These are phyloP conservation scores for Eilema depressum DNA, from an alignment of 2,888 invertebrate genomes.

Conservation along the genomic window DNA sequence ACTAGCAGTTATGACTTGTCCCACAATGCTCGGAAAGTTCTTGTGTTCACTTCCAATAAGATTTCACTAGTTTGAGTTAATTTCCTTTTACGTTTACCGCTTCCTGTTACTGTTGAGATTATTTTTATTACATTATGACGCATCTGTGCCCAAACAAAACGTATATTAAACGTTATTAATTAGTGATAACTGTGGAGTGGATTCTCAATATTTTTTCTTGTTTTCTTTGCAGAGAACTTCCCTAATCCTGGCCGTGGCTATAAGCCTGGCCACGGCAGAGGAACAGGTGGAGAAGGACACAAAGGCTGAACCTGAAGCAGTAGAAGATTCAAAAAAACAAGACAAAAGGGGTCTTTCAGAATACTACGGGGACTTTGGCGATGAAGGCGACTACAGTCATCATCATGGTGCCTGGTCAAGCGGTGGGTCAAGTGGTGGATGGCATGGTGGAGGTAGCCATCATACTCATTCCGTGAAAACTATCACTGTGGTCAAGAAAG, in stretches of 20 bases:
- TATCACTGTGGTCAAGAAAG: conserved; percentile 90
- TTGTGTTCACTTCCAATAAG: conserved; percentile 47
- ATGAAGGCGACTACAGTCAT: conserved; percentile 63
- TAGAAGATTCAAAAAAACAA: conserved; percentile 83
- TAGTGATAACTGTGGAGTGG: not conserved
- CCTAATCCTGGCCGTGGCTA: conserved; percentile 85
- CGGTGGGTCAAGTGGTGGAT: conserved; percentile 53
- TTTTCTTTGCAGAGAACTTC: conserved; percentile 76
- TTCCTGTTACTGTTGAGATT: conserved; percentile 21
- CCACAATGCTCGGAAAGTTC: conserved; percentile 53
- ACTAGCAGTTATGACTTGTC: conserved; percentile 46
- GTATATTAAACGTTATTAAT: not conserved
- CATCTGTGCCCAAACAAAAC: not conserved
- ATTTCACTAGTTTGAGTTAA: conserved; percentile 44
- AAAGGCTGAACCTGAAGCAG: conserved; percentile 80
- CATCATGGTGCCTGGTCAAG: conserved; percentile 58
- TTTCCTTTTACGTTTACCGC: conserved; percentile 39
- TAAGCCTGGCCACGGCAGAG: conserved; percentile 86
- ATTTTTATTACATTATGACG: conserved; percentile 1
- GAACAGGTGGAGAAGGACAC: conserved; percentile 81
- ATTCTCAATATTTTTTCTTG: conserved; percentile 24
- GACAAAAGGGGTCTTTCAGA: conserved; percentile 86
- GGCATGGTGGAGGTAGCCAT: conserved; percentile 54
- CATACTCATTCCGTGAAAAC: conserved; percentile 87
- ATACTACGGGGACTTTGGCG: conserved; percentile 78